Conservation (phyloP, 2,888 invertebrate genomes). For the Pyrocoelia pectoralis region DNA sequence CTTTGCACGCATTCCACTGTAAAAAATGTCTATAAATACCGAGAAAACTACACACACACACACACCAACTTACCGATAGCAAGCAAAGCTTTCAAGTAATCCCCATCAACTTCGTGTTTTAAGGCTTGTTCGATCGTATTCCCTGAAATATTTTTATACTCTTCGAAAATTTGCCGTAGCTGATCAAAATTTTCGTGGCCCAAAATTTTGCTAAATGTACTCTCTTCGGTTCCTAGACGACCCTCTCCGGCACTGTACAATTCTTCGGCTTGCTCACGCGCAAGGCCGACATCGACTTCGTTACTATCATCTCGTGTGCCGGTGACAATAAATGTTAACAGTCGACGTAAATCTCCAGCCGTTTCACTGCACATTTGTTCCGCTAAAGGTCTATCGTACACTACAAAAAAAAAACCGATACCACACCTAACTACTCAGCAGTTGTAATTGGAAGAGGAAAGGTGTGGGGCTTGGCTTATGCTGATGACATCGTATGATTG, state of each 20-base stretch:
- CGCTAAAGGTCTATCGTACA: conserved; percentile 73
- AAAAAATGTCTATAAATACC: conserved; percentile 42
- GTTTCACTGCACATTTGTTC: conserved; percentile 81
- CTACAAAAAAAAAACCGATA: conserved; percentile 54
- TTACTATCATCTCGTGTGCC: conserved; percentile 72
- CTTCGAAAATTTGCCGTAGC: conserved; percentile 73
- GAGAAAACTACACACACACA: background rate
- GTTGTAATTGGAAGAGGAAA: no score
- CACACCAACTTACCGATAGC: conserved; percentile 67
- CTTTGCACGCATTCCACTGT: conserved; percentile 76
- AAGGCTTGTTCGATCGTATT: conserved; percentile 78
- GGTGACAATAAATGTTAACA: conserved; percentile 76
- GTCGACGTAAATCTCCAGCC: conserved; percentile 78
- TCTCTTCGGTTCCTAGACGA: conserved; percentile 77
- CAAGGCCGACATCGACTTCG: conserved; percentile 69
- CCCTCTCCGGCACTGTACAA: conserved; percentile 76
- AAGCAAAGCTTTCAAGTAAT: conserved; percentile 72
- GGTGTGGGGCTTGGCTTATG: no score
- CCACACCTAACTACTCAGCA: background rate
- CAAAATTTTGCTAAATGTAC: conserved; percentile 75
- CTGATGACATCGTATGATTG: no score
- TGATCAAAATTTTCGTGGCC: conserved; percentile 79
- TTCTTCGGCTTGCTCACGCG: conserved; percentile 75
- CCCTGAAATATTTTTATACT: conserved; percentile 76
- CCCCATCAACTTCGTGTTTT: conserved; percentile 71